Evolutionary conservation across 2,888 invertebrate species (phyloP), one percentile per base, ranked within the genome.

Genomic region (Phorcus lineatus): DNA sequence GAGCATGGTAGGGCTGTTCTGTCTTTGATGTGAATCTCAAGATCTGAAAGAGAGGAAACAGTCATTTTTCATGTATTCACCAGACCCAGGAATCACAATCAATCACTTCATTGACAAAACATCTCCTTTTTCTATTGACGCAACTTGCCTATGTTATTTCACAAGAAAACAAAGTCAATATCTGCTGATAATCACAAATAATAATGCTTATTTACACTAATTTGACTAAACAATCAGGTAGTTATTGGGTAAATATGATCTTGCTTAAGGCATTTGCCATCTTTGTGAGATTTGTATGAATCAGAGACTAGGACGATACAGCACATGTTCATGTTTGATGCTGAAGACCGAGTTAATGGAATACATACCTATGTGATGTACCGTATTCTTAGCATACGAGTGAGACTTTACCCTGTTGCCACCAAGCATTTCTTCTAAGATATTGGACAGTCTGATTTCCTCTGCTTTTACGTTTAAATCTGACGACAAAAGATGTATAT

Each of bases 381-480:
- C 81, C 13, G 86, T 81, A 55, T 85, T 81, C 22, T 76, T 53
- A 2, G 84, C 83, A 0, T 81, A 74, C 6, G 81, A 80, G 1
- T 74, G 40, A 4, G 78, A 62, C 4, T 57, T 78, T 52, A 85
- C 52, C 17, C 75, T 78, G 16, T 75, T 78, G 11, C 31, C 54
- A 17, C 84, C 83, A 17, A 87, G 47, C 76, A 88, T 17, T 7
- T 78, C 74, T 2, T 75, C 74, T 54, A 88, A 77, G 0, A 81
- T 17, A 7, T 81, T 57, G 1, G 70, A 75, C 31, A 87, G 78
- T 11, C 85, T 81, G 52, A 77, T 54, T 74, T 86, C 86, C 24
- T 85, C 80, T 78, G 75, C 80, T 36, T 94, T 92, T n/a, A 92
- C 88, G 88, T 95, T 17, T 16, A 78, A 62, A 77, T 75, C 83